A percentile compares a stretch with the other conserved stretches of the same genome.
Conservation (phyloP, 2,888 invertebrate species). For the Drosophila histrio region DNA sequence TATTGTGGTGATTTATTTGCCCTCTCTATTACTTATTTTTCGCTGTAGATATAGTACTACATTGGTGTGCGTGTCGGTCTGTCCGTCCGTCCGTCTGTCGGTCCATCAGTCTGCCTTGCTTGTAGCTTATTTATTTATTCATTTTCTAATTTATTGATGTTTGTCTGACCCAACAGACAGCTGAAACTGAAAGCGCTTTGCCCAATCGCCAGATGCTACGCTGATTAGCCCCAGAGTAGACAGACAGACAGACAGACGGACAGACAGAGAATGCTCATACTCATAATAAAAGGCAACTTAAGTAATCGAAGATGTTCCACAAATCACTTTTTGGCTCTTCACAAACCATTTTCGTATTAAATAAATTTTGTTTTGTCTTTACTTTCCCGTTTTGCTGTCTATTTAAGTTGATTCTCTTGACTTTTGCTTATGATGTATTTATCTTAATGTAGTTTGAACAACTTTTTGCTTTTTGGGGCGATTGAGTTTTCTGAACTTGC, state of each 20-base stretch:
- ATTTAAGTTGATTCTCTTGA: background rate
- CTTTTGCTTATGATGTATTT: conserved; percentile 7
- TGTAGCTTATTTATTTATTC: conserved; percentile 79
- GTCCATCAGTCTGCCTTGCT: conserved; percentile 45
- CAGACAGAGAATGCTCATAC: conserved; percentile 14
- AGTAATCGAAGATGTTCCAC: conserved; percentile 43
- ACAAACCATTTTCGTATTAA: background rate
- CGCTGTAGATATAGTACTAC: conserved; percentile 30
- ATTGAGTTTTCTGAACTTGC: conserved; percentile 7
- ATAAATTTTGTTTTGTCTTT: conserved; percentile 3
- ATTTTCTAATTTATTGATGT: conserved; percentile 80
- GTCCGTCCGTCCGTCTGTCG: conserved; percentile 13
- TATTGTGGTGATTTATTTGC: conserved; percentile 77
- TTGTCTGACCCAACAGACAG: conserved; percentile 70
- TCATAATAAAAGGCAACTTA: conserved; percentile 31
- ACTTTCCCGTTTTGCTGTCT: background rate
- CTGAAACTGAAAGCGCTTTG: conserved; percentile 47
- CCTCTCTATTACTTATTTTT: conserved; percentile 41
- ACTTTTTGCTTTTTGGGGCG: conserved; percentile 10
- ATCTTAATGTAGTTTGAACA: conserved; percentile 7
- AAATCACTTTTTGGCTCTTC: conserved; percentile 25
- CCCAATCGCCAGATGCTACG: conserved; percentile 55
- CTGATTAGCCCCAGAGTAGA: conserved; percentile 40
- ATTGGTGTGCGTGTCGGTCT: conserved; percentile 9
- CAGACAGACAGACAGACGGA: background rate